Evolutionary conservation across 2,113 vertebrate species (phyloP).

Genomic region (Microtus montanus): DNA sequence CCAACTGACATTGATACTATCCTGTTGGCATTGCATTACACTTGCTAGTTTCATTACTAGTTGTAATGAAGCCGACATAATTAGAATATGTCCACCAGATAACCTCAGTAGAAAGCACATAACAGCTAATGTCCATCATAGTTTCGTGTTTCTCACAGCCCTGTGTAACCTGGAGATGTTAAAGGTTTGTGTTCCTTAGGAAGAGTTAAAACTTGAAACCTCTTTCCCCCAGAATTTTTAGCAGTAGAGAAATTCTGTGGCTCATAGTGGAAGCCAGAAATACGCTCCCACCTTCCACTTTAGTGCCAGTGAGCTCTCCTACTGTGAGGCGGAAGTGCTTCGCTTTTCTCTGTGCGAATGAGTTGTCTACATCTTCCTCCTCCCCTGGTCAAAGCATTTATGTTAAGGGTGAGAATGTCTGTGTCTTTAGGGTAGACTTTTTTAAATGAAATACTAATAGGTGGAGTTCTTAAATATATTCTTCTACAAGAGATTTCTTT

Average conservation of each 20-base stretch:
- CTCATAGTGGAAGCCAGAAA: conserved; percentile 44
- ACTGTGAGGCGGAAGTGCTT: conserved; percentile 43
- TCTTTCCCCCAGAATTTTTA: conserved; percentile 23
- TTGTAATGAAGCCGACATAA: conserved; percentile 7
- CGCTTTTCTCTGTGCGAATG: conserved; percentile 16
- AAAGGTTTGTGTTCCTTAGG: not conserved
- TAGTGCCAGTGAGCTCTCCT: conserved; percentile 43
- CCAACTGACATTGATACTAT: not conserved
- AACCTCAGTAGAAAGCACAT: conserved; percentile 32
- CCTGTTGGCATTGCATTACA: conserved; percentile 5
- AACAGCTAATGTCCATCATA: conserved; percentile 24
- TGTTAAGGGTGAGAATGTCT: not conserved
- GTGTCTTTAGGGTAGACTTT: conserved; percentile 58
- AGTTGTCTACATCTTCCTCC: not conserved
- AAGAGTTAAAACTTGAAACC: conserved; percentile 37
- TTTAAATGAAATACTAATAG: conserved; percentile 57
- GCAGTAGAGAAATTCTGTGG: conserved; percentile 12
- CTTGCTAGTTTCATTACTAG: conserved; percentile 13
- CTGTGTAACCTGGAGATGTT: conserved; percentile 28
- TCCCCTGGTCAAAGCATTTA: not conserved
- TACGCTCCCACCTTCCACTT: not conserved
- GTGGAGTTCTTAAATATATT: conserved; percentile 66
- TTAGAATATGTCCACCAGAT: conserved; percentile 21
- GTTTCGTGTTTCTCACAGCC: not conserved
- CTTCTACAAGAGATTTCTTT: conserved; percentile 62